Percentiles rank a stretch among this genome's conserved stretches.
phyloP scores from a whole-genome alignment of 2,113 vertebrate genomes.

The Struthio camelus region DNA sequence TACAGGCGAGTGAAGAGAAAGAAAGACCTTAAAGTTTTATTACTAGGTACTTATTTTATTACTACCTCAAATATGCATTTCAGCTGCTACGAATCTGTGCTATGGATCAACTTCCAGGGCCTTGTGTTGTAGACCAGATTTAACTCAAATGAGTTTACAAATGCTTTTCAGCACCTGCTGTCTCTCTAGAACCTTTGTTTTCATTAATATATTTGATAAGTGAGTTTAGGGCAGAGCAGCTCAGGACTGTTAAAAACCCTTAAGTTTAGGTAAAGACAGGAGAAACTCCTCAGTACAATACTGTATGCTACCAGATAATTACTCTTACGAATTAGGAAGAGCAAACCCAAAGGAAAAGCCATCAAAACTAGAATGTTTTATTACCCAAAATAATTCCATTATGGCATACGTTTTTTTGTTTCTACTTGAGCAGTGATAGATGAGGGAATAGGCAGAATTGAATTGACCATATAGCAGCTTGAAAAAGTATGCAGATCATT shows the following conservation, averaged over 20 bases:
- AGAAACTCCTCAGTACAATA: not conserved
- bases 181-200: not conserved
- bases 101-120: not conserved
- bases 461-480: not conserved
- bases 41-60: not conserved
- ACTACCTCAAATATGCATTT: not conserved
- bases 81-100: not conserved
- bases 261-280: not conserved
- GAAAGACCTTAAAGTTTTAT: not conserved
- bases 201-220: not conserved
- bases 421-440: not conserved
- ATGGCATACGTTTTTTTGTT: not conserved
- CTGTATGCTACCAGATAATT: not conserved
- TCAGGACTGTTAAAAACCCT: not conserved
- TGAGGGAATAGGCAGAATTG: not conserved
- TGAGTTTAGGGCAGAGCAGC: not conserved
- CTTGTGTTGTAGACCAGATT: not conserved
- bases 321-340: not conserved
- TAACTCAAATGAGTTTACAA: not conserved
- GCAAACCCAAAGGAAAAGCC: not conserved
- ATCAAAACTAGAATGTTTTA: not conserved
- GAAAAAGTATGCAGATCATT: accelerated
- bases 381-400: not conserved
- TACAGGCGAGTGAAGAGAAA: not conserved
- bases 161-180: not conserved